Conservation (phyloP, 2,888 invertebrate genomes). For the Drosophila koepferae region DNA sequence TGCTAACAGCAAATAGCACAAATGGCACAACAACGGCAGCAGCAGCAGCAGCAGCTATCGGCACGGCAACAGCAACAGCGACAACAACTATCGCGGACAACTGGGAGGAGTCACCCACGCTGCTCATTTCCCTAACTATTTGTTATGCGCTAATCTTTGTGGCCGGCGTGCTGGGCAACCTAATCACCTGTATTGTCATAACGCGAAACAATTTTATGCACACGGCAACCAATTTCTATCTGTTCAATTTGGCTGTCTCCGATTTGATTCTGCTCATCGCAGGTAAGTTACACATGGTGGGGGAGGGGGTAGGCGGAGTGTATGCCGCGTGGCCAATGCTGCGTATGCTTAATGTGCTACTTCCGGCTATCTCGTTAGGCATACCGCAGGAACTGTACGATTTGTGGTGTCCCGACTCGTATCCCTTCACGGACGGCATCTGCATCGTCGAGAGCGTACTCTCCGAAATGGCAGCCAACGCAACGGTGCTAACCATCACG, state of each 20-base stretch:
- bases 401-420: conserved; percentile 90
- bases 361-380: conserved; percentile 85
- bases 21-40: conserved; percentile 37
- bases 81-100: conserved; percentile 13
- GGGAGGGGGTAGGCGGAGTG: background rate
- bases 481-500: conserved; percentile 94
- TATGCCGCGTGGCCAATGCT: background rate
- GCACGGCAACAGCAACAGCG: background rate
- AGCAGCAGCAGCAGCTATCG: conserved; percentile 1
- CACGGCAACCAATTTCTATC: conserved; percentile 92
- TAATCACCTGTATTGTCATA: conserved; percentile 94
- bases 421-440: conserved; percentile 91
- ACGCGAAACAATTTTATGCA: conserved; percentile 93
- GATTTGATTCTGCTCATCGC: conserved; percentile 91
- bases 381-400: conserved; percentile 92
- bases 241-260: conserved; percentile 94
- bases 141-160: conserved; percentile 88
- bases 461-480: conserved; percentile 94
- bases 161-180: conserved; percentile 92
- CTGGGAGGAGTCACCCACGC: conserved; percentile 58
- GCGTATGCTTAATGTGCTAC: conserved; percentile 46
- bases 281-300: conserved; percentile 86
- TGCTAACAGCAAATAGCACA: conserved; percentile 51
- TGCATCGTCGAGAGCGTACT: conserved; percentile 91
- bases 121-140: conserved; percentile 87